These are phyloP conservation scores for Prosapia bicincta DNA, from an alignment of 2,888 invertebrate species.

Conservation along the genomic window DNA sequence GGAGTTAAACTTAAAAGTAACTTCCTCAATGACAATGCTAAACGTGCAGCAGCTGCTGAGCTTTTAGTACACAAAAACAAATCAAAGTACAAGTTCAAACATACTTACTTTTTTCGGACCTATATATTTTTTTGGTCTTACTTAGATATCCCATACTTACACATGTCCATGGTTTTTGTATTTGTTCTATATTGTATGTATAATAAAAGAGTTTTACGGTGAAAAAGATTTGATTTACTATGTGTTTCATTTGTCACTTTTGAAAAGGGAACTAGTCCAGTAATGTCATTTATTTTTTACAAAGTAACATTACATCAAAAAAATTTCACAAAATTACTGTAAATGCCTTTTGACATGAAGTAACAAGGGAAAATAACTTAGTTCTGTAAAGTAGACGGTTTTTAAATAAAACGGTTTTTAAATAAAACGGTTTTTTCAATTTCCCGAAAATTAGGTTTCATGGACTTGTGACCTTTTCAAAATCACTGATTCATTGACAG, in stretches of 20 bases:
- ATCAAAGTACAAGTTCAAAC: too few species aligned
- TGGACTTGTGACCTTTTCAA: not conserved
- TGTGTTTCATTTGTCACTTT: not conserved
- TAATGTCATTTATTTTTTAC: not conserved
- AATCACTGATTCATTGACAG: not conserved
- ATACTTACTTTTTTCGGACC: too few species aligned
- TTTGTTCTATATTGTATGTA: not conserved
- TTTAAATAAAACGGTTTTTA: not conserved
- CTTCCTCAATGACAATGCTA: conserved; percentile 33
- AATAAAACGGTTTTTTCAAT: too few species aligned
- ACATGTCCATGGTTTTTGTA: not conserved
- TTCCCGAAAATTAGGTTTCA: not conserved
- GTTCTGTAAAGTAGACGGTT: not conserved
- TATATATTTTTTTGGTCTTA: not conserved
- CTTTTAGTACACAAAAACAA: conserved; percentile 34
- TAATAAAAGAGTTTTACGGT: not conserved
- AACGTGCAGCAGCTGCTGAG: conserved; percentile 36
- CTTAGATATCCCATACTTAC: not conserved
- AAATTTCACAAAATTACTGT: not conserved
- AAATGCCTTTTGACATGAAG: not conserved
- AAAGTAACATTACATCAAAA: not conserved
- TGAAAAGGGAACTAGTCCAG: not conserved
- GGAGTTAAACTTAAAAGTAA: conserved; percentile 28
- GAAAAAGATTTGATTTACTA: not conserved
- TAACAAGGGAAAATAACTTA: not conserved